A percentile compares a stretch with the other conserved stretches of the same genome.
These are phyloP conservation scores for Drosophila pseudotalamancana DNA, from an alignment of 2,888 invertebrate species.

Conservation along the genomic window DNA sequence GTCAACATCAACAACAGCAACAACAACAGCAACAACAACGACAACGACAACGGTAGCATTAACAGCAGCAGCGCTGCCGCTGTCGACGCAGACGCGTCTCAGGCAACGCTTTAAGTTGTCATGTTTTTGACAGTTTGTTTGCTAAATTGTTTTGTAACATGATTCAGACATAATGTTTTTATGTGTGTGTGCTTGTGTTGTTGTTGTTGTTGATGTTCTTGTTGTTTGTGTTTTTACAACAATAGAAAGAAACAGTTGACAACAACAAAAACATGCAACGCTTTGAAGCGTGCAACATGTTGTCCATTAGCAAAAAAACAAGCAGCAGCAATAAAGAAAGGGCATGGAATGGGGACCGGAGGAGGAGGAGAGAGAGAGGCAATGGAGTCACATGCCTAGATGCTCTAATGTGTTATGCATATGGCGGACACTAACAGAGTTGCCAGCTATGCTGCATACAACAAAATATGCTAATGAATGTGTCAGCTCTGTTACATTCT, in stretches of 20 bases:
- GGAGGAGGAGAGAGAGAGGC: background rate
- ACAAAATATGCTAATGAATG: constrained; percentile 11
- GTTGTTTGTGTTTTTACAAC: constrained; percentile 40
- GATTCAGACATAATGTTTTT: constrained; percentile 76
- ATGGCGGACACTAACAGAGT: constrained; percentile 14
- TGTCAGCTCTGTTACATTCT: background rate
- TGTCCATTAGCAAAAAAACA: constrained; percentile 46
- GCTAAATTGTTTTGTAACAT: constrained; percentile 81
- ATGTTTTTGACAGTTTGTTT: constrained; percentile 82
- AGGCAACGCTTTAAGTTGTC: constrained; percentile 76
- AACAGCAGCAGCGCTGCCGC: constrained; percentile 10
- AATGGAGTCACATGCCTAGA: constrained; percentile 3
- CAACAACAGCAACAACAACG: constrained; percentile 18
- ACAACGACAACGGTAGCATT: constrained; percentile 2
- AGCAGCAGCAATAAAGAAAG: background rate
- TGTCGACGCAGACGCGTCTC: constrained; percentile 48
- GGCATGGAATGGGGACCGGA: background rate
- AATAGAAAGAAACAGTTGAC: constrained; percentile 55
- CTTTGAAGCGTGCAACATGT: constrained; percentile 59
- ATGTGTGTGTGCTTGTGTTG: constrained; percentile 27
- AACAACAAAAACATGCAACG: constrained; percentile 50
- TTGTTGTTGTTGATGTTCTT: background rate
- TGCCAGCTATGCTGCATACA: constrained; percentile 11
- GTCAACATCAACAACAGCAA: constrained; percentile 50
- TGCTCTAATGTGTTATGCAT: constrained; percentile 25